These are phyloP conservation scores for Dendrophyllia cribrosa DNA, from an alignment of 64 coral and sea anemone genomes.

Conservation along the genomic window DNA sequence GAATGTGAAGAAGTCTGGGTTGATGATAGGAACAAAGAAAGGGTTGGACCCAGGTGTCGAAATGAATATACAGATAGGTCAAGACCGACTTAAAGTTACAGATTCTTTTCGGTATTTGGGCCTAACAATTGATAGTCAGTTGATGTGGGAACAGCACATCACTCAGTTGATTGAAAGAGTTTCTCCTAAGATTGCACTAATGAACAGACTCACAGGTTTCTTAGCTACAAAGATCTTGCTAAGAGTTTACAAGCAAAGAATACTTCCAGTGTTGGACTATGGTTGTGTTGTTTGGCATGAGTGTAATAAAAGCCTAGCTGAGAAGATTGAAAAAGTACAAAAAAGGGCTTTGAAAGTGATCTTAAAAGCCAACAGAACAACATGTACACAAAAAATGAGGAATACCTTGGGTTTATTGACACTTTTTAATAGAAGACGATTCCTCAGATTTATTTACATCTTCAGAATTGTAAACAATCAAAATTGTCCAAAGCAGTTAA, in stretches of 20 bases:
- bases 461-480: constrained; percentile 23
- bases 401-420: constrained; percentile 7
- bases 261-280: constrained; percentile 19
- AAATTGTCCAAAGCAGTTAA: constrained; percentile 19
- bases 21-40: too few relatives aligned
- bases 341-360: constrained; percentile 33
- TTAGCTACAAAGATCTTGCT: not conserved
- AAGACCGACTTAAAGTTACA: too few relatives aligned
- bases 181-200: too few relatives aligned
- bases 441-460: constrained; percentile 18
- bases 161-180: too few relatives aligned
- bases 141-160: too few relatives aligned
- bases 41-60: too few relatives aligned
- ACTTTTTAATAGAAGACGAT: constrained; percentile 34
- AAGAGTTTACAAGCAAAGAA: constrained; percentile 18
- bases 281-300: constrained; percentile 43
- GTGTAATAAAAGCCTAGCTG: not conserved
- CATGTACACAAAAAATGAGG: constrained; percentile 22
- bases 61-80: too few relatives aligned
- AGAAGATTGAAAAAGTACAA: constrained; percentile 36
- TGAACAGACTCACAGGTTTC: too few relatives aligned
- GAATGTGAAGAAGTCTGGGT: too few relatives aligned
- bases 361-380: constrained; percentile 1
- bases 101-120: too few relatives aligned
- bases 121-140: too few relatives aligned